A percentile compares a stretch with the other conserved stretches of the same genome.
These are phyloP conservation scores for Antechinus stuartii DNA, from an alignment of 2,113 vertebrate genomes.

Conservation along the genomic window DNA sequence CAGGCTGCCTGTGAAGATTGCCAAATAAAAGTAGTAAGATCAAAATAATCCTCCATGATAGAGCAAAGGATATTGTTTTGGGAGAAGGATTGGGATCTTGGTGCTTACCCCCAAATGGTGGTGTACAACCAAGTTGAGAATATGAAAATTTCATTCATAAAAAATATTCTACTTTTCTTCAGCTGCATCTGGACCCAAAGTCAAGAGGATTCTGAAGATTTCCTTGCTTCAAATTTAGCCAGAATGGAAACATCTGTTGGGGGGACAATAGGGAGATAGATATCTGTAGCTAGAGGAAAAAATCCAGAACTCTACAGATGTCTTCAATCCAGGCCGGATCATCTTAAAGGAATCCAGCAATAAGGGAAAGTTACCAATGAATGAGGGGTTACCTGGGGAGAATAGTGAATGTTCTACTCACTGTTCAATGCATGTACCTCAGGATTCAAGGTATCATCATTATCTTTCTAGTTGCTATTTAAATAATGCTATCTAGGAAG, in stretches of 20 bases:
- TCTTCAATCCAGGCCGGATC: constrained; percentile 56
- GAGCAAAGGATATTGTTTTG: background rate
- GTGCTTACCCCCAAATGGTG: background rate
- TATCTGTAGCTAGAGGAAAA: constrained; percentile 58
- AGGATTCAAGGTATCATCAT: background rate
- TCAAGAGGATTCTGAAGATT: constrained; percentile 71
- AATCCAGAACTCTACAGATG: constrained; percentile 58
- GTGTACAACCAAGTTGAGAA: constrained; percentile 54
- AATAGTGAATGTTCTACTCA: background rate
- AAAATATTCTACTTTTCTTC: constrained; percentile 71
- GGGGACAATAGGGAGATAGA: constrained; percentile 51
- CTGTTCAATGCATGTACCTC: background rate
- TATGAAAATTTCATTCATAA: constrained; percentile 62
- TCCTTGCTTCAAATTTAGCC: constrained; percentile 67
- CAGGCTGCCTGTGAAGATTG: background rate
- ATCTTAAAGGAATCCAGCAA: constrained; percentile 8
- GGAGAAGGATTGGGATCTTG: background rate
- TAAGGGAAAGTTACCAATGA: constrained; percentile 35
- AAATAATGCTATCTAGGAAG: background rate
- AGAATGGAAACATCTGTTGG: constrained; percentile 73
- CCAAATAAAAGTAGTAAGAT: background rate
- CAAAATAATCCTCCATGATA: background rate
- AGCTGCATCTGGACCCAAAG: constrained; percentile 48
- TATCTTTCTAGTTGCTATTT: background rate
- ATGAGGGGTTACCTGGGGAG: background rate